Evolutionary conservation across 2,888 invertebrate genomes (phyloP).

Genomic region (Aquatica leii): DNA sequence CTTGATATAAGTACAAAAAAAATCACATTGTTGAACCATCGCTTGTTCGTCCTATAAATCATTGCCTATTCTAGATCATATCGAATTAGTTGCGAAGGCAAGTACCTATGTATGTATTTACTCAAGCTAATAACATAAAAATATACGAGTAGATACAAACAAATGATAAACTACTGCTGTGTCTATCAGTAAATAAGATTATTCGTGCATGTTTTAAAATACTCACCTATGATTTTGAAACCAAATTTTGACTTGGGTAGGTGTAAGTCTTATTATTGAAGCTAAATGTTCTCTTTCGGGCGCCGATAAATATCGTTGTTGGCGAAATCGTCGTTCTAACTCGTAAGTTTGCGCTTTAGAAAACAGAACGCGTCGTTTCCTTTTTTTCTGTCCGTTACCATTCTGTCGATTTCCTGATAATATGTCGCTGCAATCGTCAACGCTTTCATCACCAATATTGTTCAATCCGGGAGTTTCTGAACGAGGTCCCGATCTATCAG

Average conservation of each 20-base stretch:
- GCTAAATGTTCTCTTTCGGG: slow-evolving; percentile 98
- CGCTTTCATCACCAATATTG: slow-evolving; percentile 26
- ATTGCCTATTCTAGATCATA: not conserved
- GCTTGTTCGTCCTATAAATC: too few species aligned
- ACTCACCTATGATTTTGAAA: slow-evolving; percentile 92
- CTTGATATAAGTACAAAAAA: too few species aligned
- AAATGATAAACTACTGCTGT: slow-evolving; percentile 21
- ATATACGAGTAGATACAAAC: slow-evolving; percentile 20
- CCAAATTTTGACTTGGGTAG: slow-evolving; percentile 99
- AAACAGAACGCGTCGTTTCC: slow-evolving; percentile 95
- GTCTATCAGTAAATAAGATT: slow-evolving; percentile 1
- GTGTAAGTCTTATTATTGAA: slow-evolving; percentile 91
- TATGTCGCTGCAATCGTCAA: slow-evolving; percentile 29
- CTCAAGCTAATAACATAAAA: not conserved
- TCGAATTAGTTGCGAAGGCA: too few species aligned
- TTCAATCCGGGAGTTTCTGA: slow-evolving; percentile 42
- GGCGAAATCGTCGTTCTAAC: slow-evolving; percentile 91
- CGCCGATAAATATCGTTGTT: slow-evolving; percentile 96
- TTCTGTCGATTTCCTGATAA: slow-evolving; percentile 54
- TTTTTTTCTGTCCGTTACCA: slow-evolving; percentile 75
- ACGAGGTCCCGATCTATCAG: slow-evolving; percentile 70
- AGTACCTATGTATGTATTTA: too few species aligned
- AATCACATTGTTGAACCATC: too few species aligned
- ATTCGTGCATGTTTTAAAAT: not conserved
- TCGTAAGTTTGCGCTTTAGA: slow-evolving; percentile 98